phyloP scores from a whole-genome alignment of 2,888 invertebrate genomes.

The Thalpophila matura region DNA sequence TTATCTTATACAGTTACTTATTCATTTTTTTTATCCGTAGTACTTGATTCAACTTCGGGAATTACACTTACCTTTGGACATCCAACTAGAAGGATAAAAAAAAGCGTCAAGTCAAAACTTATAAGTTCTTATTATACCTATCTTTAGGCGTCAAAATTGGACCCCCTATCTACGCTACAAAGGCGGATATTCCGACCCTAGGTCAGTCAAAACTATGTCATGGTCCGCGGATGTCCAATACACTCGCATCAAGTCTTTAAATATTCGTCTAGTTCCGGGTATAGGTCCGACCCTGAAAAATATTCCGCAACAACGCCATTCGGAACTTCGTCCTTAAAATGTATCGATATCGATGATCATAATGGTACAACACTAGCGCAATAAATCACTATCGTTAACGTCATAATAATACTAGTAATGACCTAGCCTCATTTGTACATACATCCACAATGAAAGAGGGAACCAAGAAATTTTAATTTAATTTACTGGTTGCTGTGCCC shows the following conservation, averaged over 20 bases:
- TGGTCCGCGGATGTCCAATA: not conserved
- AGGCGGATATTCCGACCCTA: not conserved
- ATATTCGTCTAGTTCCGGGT: not conserved
- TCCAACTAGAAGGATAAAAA: too few species aligned
- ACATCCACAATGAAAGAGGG: constrained; percentile 54
- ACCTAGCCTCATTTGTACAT: constrained; percentile 80
- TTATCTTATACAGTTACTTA: too few species aligned
- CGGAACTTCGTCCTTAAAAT: not conserved
- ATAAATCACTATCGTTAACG: constrained; percentile 72
- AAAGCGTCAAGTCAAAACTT: too few species aligned
- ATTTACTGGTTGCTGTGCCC: not conserved
- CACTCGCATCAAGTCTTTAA: not conserved
- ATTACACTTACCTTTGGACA: not conserved
- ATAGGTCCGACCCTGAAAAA: not conserved
- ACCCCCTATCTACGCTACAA: constrained; percentile 10
- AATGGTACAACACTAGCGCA: constrained; percentile 66
- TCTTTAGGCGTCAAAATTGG: not conserved
- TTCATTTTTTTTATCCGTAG: too few species aligned
- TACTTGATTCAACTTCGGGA: too few species aligned
- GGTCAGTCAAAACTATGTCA: constrained; percentile 29
- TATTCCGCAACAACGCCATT: not conserved
- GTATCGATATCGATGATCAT: constrained; percentile 43
- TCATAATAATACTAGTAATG: constrained; percentile 77
- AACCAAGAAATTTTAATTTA: constrained; percentile 47
- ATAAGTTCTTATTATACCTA: too few species aligned